Conservation (phyloP, 1,140 invertebrate species). For the Lasioglossum baleicum region DNA sequence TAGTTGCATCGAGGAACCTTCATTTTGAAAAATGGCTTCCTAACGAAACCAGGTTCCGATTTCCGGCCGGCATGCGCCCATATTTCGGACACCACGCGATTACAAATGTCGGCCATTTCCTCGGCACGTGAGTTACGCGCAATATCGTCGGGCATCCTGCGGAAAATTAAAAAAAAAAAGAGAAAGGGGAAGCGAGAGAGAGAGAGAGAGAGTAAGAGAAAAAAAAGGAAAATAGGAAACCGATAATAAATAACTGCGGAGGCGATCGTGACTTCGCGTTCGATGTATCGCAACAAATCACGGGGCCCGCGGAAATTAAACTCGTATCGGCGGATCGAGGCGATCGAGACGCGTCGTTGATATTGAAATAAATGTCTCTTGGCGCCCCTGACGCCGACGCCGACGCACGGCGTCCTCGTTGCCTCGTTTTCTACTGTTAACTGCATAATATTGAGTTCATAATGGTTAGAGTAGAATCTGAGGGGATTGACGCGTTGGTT, state of each 20-base stretch:
- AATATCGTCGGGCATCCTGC: slow-evolving; percentile 21
- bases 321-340: background rate
- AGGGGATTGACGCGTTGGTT: no score
- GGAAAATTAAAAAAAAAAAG: slow-evolving; percentile 19
- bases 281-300: slow-evolving; percentile 29
- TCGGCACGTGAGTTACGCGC: slow-evolving; percentile 19
- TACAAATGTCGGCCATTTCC: slow-evolving; percentile 14
- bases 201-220: background rate
- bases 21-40: background rate
- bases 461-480: no score
- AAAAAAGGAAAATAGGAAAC: background rate
- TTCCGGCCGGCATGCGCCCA: background rate
- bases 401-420: background rate
- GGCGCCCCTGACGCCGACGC: no score
- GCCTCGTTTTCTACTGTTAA: background rate
- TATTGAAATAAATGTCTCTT: slow-evolving; percentile 19
- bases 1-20: background rate
- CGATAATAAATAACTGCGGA: slow-evolving; percentile 28
- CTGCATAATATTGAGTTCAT: no score
- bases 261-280: slow-evolving; percentile 4
- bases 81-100: slow-evolving; percentile 13
- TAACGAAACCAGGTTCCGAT: slow-evolving; percentile 5
- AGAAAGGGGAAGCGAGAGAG: no score
- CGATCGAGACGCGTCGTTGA: slow-evolving; percentile 19
- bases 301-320: slow-evolving; percentile 21